These are phyloP conservation scores for Heliopora coerulea DNA, from an alignment of 92 coral and sea anemone species.

Conservation along the genomic window DNA sequence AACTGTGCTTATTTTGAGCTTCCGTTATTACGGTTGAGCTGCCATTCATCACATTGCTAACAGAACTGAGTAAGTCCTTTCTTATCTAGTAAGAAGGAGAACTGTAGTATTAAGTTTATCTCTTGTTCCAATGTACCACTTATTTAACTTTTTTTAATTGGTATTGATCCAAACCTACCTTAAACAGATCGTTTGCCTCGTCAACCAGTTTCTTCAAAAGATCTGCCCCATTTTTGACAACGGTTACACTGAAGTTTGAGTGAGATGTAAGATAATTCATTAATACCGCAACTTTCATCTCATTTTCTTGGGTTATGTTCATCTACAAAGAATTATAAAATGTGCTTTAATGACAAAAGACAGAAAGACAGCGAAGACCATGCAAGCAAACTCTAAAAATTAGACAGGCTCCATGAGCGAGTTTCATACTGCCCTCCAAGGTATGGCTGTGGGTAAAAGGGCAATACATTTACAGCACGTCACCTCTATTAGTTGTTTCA, in stretches of 20 bases:
- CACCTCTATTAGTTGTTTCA: background rate
- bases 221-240: slow-evolving; percentile 26
- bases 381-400: no score
- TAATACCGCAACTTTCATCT: background rate
- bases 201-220: slow-evolving; percentile 11
- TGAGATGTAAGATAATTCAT: slow-evolving; percentile 18
- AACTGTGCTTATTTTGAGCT: slow-evolving; percentile 16
- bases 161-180: slow-evolving; percentile 14
- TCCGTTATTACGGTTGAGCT: slow-evolving; percentile 4
- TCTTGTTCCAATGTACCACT: no score
- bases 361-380: no score
- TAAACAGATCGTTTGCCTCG: slow-evolving; percentile 11
- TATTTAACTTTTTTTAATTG: background rate
- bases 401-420: no score
- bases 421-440: no score
- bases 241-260: slow-evolving; percentile 7
- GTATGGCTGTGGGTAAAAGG: no score
- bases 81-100: slow-evolving; percentile 2
- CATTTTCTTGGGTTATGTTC: slow-evolving; percentile 27
- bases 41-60: slow-evolving; percentile 31
- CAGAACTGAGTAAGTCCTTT: slow-evolving; percentile 14
- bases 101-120: background rate
- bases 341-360: no score
- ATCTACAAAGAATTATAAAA: slow-evolving; percentile 2
- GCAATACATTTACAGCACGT: no score